Conservation (phyloP, 1,140 invertebrate genomes). For the Drosophila santomea region DNA sequence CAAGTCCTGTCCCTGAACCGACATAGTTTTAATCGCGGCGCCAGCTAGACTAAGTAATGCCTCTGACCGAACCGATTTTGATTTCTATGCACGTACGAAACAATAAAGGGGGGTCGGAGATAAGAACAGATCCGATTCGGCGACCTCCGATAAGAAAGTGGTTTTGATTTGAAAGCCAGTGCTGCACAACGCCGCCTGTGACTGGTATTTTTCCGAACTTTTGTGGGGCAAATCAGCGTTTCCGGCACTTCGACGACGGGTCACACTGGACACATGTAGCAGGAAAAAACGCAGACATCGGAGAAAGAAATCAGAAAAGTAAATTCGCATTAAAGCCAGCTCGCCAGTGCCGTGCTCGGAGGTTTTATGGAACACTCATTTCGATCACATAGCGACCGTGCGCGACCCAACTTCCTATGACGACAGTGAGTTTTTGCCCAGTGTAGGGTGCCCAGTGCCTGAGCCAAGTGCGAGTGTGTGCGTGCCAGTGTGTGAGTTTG, state of each 20-base stretch:
- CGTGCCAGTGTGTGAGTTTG: conserved; percentile 59
- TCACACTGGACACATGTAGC: conserved; percentile 37
- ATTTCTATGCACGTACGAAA: too few relatives aligned
- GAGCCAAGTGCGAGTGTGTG: conserved; percentile 48
- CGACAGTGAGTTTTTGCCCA: conserved; percentile 76
- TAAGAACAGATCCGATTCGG: neutral
- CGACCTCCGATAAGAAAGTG: neutral
- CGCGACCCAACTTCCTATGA: conserved; percentile 63
- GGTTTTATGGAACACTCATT: conserved; percentile 43
- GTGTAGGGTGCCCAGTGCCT: conserved; percentile 13
- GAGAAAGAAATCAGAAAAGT: conserved; percentile 59
- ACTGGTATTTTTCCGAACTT: neutral
- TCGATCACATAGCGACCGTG: conserved; percentile 42
- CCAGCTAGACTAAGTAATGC: too few relatives aligned
- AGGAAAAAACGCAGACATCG: conserved; percentile 64
- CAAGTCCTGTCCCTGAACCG: too few relatives aligned
- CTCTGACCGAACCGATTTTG: too few relatives aligned
- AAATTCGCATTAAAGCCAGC: conserved; percentile 59
- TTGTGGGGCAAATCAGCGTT: neutral
- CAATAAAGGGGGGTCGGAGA: too few relatives aligned
- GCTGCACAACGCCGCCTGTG: neutral
- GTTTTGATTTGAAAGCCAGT: neutral
- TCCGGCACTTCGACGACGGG: neutral
- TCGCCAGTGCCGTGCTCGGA: conserved; percentile 58
- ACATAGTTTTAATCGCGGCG: too few relatives aligned